A percentile compares a stretch with the other conserved stretches of the same genome.
phyloP scores from a whole-genome alignment of 2,797 vertebrate species.

The Clarias laeviceps region DNA sequence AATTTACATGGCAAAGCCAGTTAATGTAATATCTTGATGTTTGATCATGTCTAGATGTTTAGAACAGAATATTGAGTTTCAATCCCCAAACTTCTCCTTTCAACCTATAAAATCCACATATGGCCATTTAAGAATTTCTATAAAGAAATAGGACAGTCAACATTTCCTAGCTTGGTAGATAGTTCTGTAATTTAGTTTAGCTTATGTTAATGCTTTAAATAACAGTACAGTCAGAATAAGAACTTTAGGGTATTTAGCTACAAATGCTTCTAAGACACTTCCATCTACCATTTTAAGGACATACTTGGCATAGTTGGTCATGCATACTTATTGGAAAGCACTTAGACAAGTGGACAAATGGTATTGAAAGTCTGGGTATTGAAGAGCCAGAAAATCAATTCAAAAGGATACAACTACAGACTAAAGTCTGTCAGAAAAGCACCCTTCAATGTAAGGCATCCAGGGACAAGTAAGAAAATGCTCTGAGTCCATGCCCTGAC shows the following conservation, averaged over 20 bases:
- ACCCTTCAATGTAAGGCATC: too few relatives aligned
- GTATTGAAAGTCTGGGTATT: neutral
- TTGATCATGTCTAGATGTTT: neutral
- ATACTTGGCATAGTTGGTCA: neutral
- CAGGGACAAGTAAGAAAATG: too few relatives aligned
- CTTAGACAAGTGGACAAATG: neutral
- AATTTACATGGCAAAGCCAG: neutral
- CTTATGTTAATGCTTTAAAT: neutral
- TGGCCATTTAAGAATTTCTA: neutral
- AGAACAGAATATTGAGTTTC: neutral
- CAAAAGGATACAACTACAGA: neutral
- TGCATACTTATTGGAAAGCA: neutral
- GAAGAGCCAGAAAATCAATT: neutral
- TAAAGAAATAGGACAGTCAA: neutral
- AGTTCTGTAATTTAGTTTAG: neutral
- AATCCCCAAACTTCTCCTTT: neutral
- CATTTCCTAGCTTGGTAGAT: neutral
- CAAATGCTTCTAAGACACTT: neutral
- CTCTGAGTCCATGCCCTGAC: neutral
- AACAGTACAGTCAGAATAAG: neutral
- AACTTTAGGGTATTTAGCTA: neutral
- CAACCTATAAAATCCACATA: neutral
- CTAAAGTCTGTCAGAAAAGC: neutral
- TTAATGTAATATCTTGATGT: neutral
- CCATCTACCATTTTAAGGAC: neutral